Evolutionary conservation across 2,797 vertebrate genomes (phyloP).

Genomic region (Argyrosomus regius): DNA sequence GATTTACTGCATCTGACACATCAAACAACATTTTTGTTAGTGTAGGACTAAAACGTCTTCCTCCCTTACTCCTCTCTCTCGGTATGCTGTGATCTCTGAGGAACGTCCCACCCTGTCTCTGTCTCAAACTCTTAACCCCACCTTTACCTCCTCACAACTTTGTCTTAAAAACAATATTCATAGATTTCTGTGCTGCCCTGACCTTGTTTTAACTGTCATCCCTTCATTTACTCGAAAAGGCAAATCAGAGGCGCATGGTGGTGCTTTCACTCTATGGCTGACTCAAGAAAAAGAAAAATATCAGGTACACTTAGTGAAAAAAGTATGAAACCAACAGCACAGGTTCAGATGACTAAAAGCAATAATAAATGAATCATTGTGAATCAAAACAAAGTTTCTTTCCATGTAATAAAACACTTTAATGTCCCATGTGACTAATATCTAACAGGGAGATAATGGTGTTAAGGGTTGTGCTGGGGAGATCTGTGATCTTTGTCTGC

Average conservation of each 20-base stretch:
- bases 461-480: constrained; percentile 56
- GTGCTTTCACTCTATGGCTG: constrained; percentile 15
- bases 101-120: constrained; percentile 53
- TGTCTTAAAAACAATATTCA: constrained; percentile 31
- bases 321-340: constrained; percentile 38
- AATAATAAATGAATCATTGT: constrained; percentile 72
- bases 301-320: constrained; percentile 36
- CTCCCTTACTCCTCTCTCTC: constrained; percentile 49
- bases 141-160: constrained; percentile 55
- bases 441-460: constrained; percentile 69
- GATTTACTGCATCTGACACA: constrained; percentile 71
- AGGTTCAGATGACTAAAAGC: constrained; percentile 59
- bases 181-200: constrained; percentile 6
- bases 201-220: constrained; percentile 20
- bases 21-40: constrained; percentile 76
- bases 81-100: constrained; percentile 62
- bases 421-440: constrained; percentile 77
- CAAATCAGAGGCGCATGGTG: not conserved
- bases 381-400: constrained; percentile 67
- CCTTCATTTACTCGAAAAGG: constrained; percentile 7
- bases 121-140: constrained; percentile 56
- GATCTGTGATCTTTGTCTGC: constrained; percentile 75
- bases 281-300: constrained; percentile 49
- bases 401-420: constrained; percentile 73
- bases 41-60: constrained; percentile 65